Base-by-base conservation (phyloP, 1,140 invertebrate species). In the Tetraneura akinire region DNA sequence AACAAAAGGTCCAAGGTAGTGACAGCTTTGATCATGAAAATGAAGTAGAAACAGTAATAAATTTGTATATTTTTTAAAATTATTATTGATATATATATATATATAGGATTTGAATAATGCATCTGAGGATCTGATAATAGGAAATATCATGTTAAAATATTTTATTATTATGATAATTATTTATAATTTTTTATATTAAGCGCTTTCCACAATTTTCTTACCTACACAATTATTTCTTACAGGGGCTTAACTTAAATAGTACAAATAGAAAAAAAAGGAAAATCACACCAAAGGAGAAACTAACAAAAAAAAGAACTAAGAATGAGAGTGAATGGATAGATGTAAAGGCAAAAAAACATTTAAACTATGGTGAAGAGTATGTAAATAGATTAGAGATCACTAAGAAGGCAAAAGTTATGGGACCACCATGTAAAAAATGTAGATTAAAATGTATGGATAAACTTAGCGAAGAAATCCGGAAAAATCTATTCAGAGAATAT, bases 281-380 rank as follows among this genome's bases (percentile, higher is more conserved):
- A 23, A 55, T 55, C 8, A 23, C 53, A 8, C 21, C 53, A 11
- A 55, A 55, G 10, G 21, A 55, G 53, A 55, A 55, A 23, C 21
- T 55, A 55, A 55, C 21, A 23, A 55, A 21, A 55, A 37, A 29
- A 37, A 16, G 4, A 37, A 64, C 29, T 8, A 64, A 2, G 21
- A 64, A 64, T 64, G 32, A 29, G 14, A 18, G 14, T 32, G 26
- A 64, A 64, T 64, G 32, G 29, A 64, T 64, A 64, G 60, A 64
- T 37, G 18, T 18, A 29, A 64, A 64, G 16, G 26, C 60, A 18
- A 64, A 37, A 64, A 64, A 32, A 32, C 14, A 32, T 16, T 64
- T 64, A 64, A 64, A 64, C 14, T 32, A 14, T 1, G 29, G 29
- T 64, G 3, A 14, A 32, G 60, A 32, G 29, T 21, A 64, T 64